Evolutionary conservation across 2,113 vertebrate genomes (phyloP).

Genomic region (Gambusia affinis): DNA sequence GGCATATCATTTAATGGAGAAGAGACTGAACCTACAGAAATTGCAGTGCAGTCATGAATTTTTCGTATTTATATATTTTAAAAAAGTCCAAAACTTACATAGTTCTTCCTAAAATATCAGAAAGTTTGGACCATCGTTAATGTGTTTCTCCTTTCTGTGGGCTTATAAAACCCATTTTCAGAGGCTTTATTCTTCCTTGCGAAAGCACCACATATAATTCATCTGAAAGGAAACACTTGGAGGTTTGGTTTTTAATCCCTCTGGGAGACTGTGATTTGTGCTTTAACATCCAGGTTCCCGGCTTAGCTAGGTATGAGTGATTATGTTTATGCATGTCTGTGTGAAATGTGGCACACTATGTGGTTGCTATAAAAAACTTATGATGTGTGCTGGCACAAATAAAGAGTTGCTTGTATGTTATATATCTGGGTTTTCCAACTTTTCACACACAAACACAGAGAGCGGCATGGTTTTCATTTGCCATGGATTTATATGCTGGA

Average conservation of each 20-base stretch:
- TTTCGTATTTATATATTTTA: background rate
- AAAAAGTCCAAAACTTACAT: conserved; percentile 27
- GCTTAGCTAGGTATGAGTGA: conserved; percentile 20
- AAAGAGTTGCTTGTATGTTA: conserved; percentile 26
- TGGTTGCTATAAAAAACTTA: conserved; percentile 26
- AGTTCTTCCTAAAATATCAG: conserved; percentile 38
- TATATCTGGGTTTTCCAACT: conserved; percentile 26
- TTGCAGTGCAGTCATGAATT: conserved; percentile 13
- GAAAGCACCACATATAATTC: conserved; percentile 11
- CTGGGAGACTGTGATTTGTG: conserved; percentile 32
- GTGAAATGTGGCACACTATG: conserved; percentile 36
- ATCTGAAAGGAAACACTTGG: conserved; percentile 30
- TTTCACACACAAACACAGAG: conserved; percentile 1
- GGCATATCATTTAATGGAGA: background rate
- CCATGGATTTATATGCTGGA: conserved; percentile 47
- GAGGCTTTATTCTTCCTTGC: conserved; percentile 27
- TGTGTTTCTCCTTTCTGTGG: conserved; percentile 27
- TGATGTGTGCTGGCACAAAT: conserved; percentile 27
- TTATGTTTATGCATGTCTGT: background rate
- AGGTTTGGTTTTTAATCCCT: conserved; percentile 44
- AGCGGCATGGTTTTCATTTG: conserved; percentile 47
- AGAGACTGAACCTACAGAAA: conserved; percentile 1
- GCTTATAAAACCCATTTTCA: conserved; percentile 53
- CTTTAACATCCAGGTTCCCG: conserved; percentile 35
- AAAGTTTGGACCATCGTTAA: conserved; percentile 18